Evolutionary conservation across 2,888 invertebrate genomes (phyloP), one percentile per base, ranked within the genome.

Genomic region (Spilosoma lubricipeda): DNA sequence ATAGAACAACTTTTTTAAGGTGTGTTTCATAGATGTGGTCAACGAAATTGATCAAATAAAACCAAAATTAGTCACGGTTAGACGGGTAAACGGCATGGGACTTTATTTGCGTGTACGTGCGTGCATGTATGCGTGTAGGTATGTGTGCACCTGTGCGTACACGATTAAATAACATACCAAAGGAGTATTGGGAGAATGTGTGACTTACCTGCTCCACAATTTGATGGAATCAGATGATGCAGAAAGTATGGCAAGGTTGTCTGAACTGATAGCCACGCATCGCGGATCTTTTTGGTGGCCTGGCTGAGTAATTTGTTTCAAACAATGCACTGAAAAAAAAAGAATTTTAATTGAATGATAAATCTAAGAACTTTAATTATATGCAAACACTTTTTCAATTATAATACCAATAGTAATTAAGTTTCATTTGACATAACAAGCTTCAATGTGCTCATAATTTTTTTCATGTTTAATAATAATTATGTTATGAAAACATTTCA

Each of bases 261-360:
- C 99, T 2, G 98, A 98, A 90, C 99, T 99, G 90, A 99, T 99
- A 73, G 97, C 97, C 36, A 99, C 96, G 36, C 98, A 97, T 70
- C 99, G 96, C 11, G 99, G 98, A 88, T 99, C 99, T 67, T 98
- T 98, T 74, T 98, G 97, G 93, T 99, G 99, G 0, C 99, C 99
- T 23, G 97, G 97, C 77, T 96, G 96, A 1, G 96, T 95, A 67
- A 99, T 96, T 72, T 97, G 97, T 77, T 98, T 96, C 27, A 98
- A 91, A 77, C 94, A 95, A 85, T 90, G 91, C 45, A 94, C 96
- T 96, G 89, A n/a, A 75, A 75, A 33, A 56, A 7, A 65, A 30
- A 30, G 30, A n/a, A n/a, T 56, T 23, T 56, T 56, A 3, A 56
- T 7, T 45, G 15, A 45, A 48, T 13, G 7, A n/a, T 11, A 56